Evolutionary conservation across 2,888 invertebrate species (phyloP).

Genomic region (Eristalis pertinax): DNA sequence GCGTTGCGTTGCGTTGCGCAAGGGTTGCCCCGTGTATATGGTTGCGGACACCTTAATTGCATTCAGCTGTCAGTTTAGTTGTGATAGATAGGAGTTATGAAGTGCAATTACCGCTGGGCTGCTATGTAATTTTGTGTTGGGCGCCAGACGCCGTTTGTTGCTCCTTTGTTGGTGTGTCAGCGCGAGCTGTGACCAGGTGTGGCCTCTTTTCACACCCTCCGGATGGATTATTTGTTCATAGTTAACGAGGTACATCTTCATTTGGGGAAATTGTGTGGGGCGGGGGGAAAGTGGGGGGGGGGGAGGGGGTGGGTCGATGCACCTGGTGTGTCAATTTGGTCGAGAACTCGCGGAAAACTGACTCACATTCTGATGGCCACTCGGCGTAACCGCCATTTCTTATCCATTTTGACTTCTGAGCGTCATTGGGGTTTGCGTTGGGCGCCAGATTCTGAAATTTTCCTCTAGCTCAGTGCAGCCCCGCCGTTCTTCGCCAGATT

Average conservation of each 20-base stretch:
- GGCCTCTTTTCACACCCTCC: not conserved
- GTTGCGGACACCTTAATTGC: constrained; percentile 52
- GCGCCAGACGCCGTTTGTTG: not conserved
- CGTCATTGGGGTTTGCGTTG: too few species aligned
- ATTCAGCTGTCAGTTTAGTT: constrained; percentile 30
- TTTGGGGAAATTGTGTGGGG: not conserved
- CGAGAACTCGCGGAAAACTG: too few species aligned
- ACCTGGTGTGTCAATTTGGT: not conserved
- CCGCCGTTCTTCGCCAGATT: too few species aligned
- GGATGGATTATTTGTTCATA: not conserved
- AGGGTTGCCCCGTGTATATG: constrained; percentile 10
- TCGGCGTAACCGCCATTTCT: too few species aligned
- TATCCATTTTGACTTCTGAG: too few species aligned
- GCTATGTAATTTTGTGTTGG: not conserved
- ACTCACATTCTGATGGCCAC: too few species aligned
- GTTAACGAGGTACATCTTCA: not conserved
- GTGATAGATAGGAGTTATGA: constrained; percentile 18
- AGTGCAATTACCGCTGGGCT: constrained; percentile 37
- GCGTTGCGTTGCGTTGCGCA: too few species aligned
- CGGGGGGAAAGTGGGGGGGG: not conserved
- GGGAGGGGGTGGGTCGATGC: not conserved
- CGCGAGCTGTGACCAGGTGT: not conserved
- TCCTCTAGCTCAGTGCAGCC: too few species aligned
- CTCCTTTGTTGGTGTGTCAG: too few species aligned
- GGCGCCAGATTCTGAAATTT: too few species aligned